Base-by-base conservation (phyloP, 2,113 vertebrate genomes). In the Hystrix cristata region DNA sequence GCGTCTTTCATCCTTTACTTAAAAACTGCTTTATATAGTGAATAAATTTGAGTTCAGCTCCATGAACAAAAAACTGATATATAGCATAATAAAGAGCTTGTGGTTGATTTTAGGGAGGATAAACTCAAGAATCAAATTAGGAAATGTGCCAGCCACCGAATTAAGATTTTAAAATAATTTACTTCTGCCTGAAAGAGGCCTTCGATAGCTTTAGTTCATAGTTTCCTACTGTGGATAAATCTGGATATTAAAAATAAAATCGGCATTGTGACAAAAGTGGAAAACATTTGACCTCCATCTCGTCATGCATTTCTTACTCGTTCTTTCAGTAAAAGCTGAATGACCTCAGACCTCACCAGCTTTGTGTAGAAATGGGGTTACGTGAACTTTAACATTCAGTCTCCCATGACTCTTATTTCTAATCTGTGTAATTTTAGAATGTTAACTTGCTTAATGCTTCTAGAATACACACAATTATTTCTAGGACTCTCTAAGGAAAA, bases 111-210 rank as follows among this genome's bases (percentile, higher is more conserved):
- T 55, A 79, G 34, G 10, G 46, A 92, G 31, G 59, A 89, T n/a
- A 76, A 62, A 21, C 27, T 90, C 23, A 87, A 29, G 69, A 74
- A 57, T 91, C 18, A 74, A 94, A 76, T 25, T 89, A 88, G n/a
- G 69, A 64, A 43, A 53, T 19, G 7, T 87, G 53, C 51, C 57
- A 87, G 46, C 0, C 43, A 83, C 29, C 87, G 51, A 96, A 93
- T 72, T 89, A 91, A 53, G 23, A 48, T 93, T 96, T 94, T 85
- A 86, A 92, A 94, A 62, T 89, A 93, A 94, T 94, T 86, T 91
- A 80, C 7, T 64, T 3, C 3, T 95, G 46, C 72, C 9, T 34
- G 38, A 62, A 96, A 71, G 27, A 93, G 46, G 76, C 16, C 4
- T 74, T 89, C 38, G 82, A 6, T 48, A n/a, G 89, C 16, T 31